A percentile compares a stretch with the other conserved stretches of the same genome.
Evolutionary conservation across 2,888 invertebrate genomes (phyloP).

Genomic region (Eupithecia abbreviata): DNA sequence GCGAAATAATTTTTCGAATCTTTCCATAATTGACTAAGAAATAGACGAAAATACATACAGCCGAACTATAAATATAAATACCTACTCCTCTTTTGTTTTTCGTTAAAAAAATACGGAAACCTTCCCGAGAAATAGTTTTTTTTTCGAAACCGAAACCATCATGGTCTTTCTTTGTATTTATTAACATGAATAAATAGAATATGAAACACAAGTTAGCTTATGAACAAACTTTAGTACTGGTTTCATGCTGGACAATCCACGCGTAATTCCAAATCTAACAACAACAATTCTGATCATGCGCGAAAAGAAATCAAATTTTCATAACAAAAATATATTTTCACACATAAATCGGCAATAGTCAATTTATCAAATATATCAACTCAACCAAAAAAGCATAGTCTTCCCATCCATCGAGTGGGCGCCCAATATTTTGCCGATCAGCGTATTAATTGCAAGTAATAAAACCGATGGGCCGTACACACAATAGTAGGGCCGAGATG

Average conservation of each 20-base stretch:
- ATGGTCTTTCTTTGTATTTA: background rate
- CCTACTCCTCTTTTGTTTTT: too few species aligned
- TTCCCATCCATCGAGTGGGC: constrained; percentile 53
- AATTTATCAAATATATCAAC: constrained; percentile 39
- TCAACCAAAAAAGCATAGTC: constrained; percentile 44
- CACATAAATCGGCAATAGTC: background rate
- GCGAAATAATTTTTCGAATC: too few species aligned
- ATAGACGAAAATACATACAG: too few species aligned
- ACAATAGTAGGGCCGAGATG: constrained; percentile 64
- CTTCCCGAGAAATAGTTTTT: background rate
- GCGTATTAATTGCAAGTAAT: constrained; percentile 73
- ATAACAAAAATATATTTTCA: background rate
- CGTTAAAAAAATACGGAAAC: background rate
- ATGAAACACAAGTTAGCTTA: too few species aligned
- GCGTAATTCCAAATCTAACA: too few species aligned
- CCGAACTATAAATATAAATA: too few species aligned
- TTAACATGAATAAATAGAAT: background rate
- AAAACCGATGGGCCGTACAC: constrained; percentile 69
- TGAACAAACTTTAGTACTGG: too few species aligned
- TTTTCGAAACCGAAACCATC: background rate
- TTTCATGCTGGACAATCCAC: too few species aligned
- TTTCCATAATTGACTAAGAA: too few species aligned
- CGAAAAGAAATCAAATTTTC: too few species aligned
- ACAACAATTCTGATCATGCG: too few species aligned
- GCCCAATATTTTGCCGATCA: constrained; percentile 68